Evolutionary conservation across 2,888 invertebrate species (phyloP).

Genomic region (Pseudanteris insignis): DNA sequence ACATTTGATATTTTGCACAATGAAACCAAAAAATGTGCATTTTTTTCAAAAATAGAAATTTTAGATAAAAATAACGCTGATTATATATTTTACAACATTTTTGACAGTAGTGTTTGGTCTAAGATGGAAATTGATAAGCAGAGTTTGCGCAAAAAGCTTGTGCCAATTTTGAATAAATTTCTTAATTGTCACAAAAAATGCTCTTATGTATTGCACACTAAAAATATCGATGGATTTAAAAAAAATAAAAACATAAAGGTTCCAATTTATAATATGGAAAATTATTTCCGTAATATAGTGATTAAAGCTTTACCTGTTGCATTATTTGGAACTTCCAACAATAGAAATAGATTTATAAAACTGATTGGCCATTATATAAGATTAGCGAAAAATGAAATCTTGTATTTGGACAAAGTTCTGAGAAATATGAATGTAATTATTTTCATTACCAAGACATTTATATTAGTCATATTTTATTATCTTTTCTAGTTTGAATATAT

Average conservation of each 20-base stretch:
- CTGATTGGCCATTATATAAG: constrained; percentile 11
- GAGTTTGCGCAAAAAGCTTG: neutral
- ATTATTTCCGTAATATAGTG: constrained; percentile 18
- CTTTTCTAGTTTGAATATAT: neutral
- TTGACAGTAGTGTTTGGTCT: neutral
- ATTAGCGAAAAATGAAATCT: constrained; percentile 25
- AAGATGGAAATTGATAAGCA: neutral
- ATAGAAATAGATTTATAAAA: constrained; percentile 22
- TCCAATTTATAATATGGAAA: constrained; percentile 2
- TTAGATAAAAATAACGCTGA: constrained; percentile 3
- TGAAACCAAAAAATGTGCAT: constrained; percentile 12
- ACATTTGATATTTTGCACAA: constrained; percentile 15
- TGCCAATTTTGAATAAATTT: constrained; percentile 10
- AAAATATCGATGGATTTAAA: constrained; percentile 15
- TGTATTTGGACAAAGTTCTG: constrained; percentile 7
- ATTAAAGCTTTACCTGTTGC: constrained; percentile 17
- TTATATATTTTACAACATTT: constrained; percentile 5
- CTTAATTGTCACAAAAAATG: constrained; percentile 14
- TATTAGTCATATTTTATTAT: constrained; percentile 1
- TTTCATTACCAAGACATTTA: too few relatives aligned
- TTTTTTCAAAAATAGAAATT: constrained; percentile 15
- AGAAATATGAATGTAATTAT: constrained; percentile 29
- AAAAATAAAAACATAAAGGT: constrained; percentile 17
- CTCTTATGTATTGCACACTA: constrained; percentile 17
- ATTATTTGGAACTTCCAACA: constrained; percentile 28